These are phyloP conservation scores for Megamerina dolium DNA, from an alignment of 2,888 invertebrate species.

Conservation along the genomic window DNA sequence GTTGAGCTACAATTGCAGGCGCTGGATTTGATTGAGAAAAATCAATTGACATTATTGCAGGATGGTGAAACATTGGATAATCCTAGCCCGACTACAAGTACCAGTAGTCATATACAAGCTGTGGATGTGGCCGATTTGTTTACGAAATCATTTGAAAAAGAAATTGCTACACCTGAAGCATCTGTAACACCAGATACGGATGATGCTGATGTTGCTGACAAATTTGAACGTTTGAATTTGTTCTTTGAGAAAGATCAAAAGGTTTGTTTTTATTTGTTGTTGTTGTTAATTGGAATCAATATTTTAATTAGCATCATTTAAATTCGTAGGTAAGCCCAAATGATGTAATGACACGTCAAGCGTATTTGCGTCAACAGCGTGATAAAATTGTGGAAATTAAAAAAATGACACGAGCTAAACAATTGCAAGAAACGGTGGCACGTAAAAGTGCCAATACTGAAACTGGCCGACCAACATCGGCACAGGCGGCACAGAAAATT, in stretches of 20 bases:
- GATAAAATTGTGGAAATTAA: conserved; percentile 88
- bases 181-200: conserved; percentile 36
- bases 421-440: conserved; percentile 60
- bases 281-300: too few relatives aligned
- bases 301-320: neutral
- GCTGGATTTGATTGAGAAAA: conserved; percentile 73
- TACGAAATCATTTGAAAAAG: conserved; percentile 38
- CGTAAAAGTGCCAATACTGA: conserved; percentile 31
- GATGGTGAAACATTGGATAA: conserved; percentile 35
- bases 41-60: conserved; percentile 60
- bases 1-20: conserved; percentile 86
- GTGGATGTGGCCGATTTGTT: conserved; percentile 37
- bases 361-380: conserved; percentile 80
- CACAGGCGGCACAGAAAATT: conserved; percentile 65
- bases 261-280: conserved; percentile 18
- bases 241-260: conserved; percentile 43
- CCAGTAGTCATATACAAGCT: neutral
- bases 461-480: conserved; percentile 51
- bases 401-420: conserved; percentile 77
- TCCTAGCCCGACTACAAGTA: conserved; percentile 21
- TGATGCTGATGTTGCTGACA: conserved; percentile 33
- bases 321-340: conserved; percentile 50
- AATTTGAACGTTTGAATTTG: conserved; percentile 47
- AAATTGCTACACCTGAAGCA: conserved; percentile 37
- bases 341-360: conserved; percentile 72